These are phyloP conservation scores for Hylaeus volcanicus DNA, from an alignment of 1,140 invertebrate species.

Conservation along the genomic window DNA sequence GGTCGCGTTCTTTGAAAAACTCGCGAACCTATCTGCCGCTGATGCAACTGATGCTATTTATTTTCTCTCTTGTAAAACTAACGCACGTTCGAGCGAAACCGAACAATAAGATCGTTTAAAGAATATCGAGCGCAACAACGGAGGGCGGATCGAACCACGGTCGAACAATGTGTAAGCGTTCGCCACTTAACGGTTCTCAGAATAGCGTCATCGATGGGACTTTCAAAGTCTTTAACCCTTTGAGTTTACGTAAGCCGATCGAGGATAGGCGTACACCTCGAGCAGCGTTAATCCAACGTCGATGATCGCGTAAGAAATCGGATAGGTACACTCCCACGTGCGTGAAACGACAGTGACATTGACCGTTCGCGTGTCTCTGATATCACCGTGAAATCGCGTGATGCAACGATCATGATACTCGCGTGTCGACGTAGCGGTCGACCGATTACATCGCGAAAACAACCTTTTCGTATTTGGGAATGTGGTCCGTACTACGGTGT, in stretches of 20 bases:
- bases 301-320: slow-evolving; percentile 28
- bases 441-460: not conserved
- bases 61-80: slow-evolving; percentile 48
- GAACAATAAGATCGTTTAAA: slow-evolving; percentile 58
- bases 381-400: not conserved
- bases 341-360: slow-evolving; percentile 49
- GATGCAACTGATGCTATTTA: slow-evolving; percentile 45
- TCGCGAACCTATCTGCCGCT: slow-evolving; percentile 9
- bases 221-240: slow-evolving; percentile 55
- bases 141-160: slow-evolving; percentile 58
- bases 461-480: no score
- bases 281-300: slow-evolving; percentile 17
- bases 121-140: slow-evolving; percentile 53
- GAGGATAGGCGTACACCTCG: slow-evolving; percentile 43
- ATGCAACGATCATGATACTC: not conserved
- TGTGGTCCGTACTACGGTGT: no score
- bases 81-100: slow-evolving; percentile 43
- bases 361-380: slow-evolving; percentile 10
- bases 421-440: not conserved
- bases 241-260: slow-evolving; percentile 52
- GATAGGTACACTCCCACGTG: slow-evolving; percentile 34
- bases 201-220: slow-evolving; percentile 51
- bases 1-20: slow-evolving; percentile 11
- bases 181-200: slow-evolving; percentile 54
- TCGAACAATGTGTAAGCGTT: slow-evolving; percentile 46